These are phyloP conservation scores for Leptopilina syphax DNA, from an alignment of 2,888 invertebrate genomes.

Conservation along the genomic window DNA sequence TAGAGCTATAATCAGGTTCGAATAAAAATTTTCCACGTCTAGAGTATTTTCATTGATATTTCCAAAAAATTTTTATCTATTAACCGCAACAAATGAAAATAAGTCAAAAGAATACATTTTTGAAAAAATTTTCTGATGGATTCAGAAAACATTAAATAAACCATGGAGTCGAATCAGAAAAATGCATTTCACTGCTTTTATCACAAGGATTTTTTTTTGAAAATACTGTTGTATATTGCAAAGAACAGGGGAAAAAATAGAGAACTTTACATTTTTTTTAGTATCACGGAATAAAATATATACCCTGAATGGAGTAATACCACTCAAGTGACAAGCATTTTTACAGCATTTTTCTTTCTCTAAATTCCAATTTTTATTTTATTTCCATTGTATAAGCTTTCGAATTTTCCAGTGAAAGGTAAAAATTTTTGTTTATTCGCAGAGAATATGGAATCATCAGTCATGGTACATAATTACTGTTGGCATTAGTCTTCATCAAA, in stretches of 20 bases:
- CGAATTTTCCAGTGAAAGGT: not conserved
- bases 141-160: not conserved
- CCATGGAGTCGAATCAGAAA: not conserved
- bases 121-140: too few species aligned
- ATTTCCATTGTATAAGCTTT: not conserved
- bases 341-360: conserved; percentile 11
- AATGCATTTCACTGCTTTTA: not conserved
- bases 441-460: conserved; percentile 39
- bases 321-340: not conserved
- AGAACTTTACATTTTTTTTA: not conserved
- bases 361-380: conserved; percentile 9
- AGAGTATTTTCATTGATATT: too few species aligned
- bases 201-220: conserved; percentile 5
- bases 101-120: too few species aligned
- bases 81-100: too few species aligned
- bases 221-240: not conserved
- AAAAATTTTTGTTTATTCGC: conserved; percentile 49
- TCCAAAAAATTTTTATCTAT: too few species aligned
- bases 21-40: too few species aligned
- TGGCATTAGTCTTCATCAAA: conserved; percentile 58
- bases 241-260: not conserved
- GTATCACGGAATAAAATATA: conserved; percentile 16
- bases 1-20: too few species aligned
- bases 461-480: conserved; percentile 55
- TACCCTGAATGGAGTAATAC: conserved; percentile 16